Conservation (phyloP, 2,888 invertebrate genomes). For the Congeria kusceri region DNA sequence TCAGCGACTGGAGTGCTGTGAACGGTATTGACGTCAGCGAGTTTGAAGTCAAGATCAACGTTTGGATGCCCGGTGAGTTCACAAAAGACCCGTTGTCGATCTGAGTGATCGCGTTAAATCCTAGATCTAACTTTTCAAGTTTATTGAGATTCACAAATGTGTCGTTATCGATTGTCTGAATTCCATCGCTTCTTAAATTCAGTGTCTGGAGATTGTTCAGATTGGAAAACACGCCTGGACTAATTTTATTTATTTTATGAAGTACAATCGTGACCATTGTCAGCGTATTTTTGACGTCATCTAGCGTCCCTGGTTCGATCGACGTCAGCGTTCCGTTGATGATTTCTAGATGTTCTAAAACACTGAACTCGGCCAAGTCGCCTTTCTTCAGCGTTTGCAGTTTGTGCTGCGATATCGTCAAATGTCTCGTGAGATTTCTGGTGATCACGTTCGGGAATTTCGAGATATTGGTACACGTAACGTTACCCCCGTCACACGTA, state of each 20-base stretch:
- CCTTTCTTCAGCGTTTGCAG: constrained; percentile 15
- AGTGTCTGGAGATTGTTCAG: constrained; percentile 23
- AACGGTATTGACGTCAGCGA: constrained; percentile 31
- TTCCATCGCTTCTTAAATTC: constrained; percentile 20
- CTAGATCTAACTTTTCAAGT: constrained; percentile 26
- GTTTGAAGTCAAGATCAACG: constrained; percentile 36
- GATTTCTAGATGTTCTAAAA: constrained; percentile 29
- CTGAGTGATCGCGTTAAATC: constrained; percentile 15
- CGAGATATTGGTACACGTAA: constrained; percentile 4
- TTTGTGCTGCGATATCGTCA: constrained; percentile 4
- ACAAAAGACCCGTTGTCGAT: constrained; percentile 35
- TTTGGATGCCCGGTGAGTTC: constrained; percentile 24
- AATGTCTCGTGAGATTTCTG: constrained; percentile 1
- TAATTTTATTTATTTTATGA: constrained; percentile 24
- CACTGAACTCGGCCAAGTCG: constrained; percentile 6
- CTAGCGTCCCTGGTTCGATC: constrained; percentile 37
- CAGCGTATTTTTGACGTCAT: constrained; percentile 39
- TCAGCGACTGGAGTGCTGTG: constrained; percentile 3
- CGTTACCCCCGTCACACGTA: not conserved
- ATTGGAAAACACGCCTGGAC: constrained; percentile 29
- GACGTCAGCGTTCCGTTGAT: constrained; percentile 8
- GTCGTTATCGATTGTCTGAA: constrained; percentile 13
- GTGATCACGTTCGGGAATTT: constrained; percentile 7
- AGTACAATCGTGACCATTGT: constrained; percentile 8
- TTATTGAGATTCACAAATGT: constrained; percentile 36